These are phyloP conservation scores for Gephyroberyx darwinii DNA, from an alignment of 2,797 vertebrate species.

Conservation along the genomic window DNA sequence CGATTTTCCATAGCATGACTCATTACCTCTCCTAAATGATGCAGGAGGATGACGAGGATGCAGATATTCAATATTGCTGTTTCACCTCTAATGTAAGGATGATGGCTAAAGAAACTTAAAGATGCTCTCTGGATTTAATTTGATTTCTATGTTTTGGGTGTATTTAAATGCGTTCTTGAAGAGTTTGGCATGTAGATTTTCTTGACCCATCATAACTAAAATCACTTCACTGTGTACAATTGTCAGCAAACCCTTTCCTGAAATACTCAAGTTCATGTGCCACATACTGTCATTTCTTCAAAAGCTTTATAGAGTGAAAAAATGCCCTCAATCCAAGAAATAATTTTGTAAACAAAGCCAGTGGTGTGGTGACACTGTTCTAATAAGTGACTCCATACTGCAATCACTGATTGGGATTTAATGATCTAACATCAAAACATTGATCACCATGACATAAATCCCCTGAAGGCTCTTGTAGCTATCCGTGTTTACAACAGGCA, in stretches of 20 bases:
- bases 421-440: too few species aligned
- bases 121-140: not conserved
- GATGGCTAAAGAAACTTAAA: slow-evolving; percentile 8
- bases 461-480: slow-evolving; percentile 54
- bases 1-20: slow-evolving; percentile 64
- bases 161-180: not conserved
- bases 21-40: slow-evolving; percentile 63
- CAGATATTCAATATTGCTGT: slow-evolving; percentile 16
- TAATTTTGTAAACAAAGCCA: slow-evolving; percentile 64
- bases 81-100: slow-evolving; percentile 20
- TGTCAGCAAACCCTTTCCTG: slow-evolving; percentile 53
- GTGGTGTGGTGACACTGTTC: slow-evolving; percentile 45
- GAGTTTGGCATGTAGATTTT: slow-evolving; percentile 13
- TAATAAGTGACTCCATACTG: slow-evolving; percentile 36
- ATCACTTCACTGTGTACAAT: slow-evolving; percentile 8
- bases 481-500: slow-evolving; percentile 66
- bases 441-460: too few species aligned
- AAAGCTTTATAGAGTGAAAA: slow-evolving; percentile 49
- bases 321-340: not conserved
- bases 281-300: slow-evolving; percentile 52
- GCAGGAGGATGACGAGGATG: slow-evolving; percentile 43
- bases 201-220: slow-evolving; percentile 29
- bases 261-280: slow-evolving; percentile 53
- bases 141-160: not conserved
- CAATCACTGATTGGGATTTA: too few species aligned